Conservation (phyloP, 1,140 invertebrate genomes). For the Ylistrum balloti region DNA sequence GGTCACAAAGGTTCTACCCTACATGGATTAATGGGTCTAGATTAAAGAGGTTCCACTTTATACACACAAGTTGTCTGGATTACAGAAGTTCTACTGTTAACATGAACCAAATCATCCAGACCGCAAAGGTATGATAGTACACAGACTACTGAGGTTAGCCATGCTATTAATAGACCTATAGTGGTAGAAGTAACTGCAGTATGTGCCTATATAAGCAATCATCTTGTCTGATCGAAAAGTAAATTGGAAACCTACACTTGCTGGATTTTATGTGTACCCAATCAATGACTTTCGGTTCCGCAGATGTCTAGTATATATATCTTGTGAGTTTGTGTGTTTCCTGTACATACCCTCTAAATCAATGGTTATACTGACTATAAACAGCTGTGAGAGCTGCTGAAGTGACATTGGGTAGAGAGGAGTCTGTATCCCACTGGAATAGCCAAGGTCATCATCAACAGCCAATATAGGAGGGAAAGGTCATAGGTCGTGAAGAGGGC, state of each 20-base stretch:
- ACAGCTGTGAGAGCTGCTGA: not conserved
- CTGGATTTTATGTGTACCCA: conserved; percentile 3
- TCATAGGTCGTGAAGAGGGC: not conserved
- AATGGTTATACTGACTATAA: not conserved
- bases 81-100: not conserved
- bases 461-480: not conserved
- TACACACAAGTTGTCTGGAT: too few relatives aligned
- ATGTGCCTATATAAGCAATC: conserved; percentile 23
- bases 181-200: not conserved
- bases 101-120: not conserved
- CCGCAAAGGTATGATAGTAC: not conserved
- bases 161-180: not conserved
- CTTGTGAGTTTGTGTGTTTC: not conserved
- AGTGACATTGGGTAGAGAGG: not conserved
- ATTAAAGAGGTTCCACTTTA: too few relatives aligned
- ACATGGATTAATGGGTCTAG: too few relatives aligned
- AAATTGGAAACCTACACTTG: conserved; percentile 6
- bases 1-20: too few relatives aligned
- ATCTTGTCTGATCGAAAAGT: conserved; percentile 21
- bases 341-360: not conserved
- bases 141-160: not conserved
- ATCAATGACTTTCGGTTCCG: not conserved
- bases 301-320: not conserved
- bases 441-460: not conserved
- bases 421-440: not conserved